Conservation (phyloP, 2,797 vertebrate species). For the Centroberyx gerrardi region DNA sequence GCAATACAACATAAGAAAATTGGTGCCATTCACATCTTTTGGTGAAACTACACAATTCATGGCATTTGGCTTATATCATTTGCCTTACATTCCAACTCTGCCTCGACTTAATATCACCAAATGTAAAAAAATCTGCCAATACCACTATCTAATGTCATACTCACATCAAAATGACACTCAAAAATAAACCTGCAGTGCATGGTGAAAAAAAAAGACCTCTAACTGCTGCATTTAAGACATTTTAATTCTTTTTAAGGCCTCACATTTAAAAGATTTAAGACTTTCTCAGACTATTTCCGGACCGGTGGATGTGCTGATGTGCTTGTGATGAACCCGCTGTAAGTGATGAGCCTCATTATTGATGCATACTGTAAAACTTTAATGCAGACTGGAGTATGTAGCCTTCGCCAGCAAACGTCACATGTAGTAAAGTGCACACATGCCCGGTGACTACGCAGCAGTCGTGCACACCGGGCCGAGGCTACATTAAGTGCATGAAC, state of each 20-base stretch:
- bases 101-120: too few relatives aligned
- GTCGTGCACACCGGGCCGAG: constrained; percentile 1
- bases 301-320: neutral
- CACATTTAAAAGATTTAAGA: constrained; percentile 15
- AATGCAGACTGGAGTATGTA: constrained; percentile 24
- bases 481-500: neutral
- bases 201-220: too few relatives aligned
- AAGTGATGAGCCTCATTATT: constrained; percentile 21
- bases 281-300: constrained; percentile 1
- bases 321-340: neutral
- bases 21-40: neutral
- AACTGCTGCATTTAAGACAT: neutral
- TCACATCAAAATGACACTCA: too few relatives aligned
- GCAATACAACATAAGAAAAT: neutral
- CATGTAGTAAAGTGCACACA: constrained; percentile 20
- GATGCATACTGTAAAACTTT: constrained; percentile 53
- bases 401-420: constrained; percentile 6
- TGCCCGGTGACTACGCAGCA: constrained; percentile 7
- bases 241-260: neutral
- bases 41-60: neutral
- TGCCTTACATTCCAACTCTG: too few relatives aligned
- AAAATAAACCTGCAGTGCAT: neutral
- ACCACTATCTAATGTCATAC: too few relatives aligned
- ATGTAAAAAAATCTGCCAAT: too few relatives aligned
- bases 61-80: too few relatives aligned